Evolutionary conservation across 92 coral and sea anemone species (phyloP).

Genomic region (Zoanthus sociatus): DNA sequence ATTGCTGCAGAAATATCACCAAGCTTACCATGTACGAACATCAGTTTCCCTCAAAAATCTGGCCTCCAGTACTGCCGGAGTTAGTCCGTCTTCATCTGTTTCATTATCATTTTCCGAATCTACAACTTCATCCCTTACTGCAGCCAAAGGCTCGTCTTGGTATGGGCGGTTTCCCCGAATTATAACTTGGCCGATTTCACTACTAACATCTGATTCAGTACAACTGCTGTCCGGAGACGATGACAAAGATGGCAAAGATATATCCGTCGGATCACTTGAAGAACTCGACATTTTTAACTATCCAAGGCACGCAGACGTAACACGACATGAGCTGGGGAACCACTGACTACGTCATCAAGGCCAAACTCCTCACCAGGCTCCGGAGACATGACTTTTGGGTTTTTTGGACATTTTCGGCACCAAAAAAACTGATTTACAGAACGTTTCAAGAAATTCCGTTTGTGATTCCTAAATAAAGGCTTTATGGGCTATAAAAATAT

Average conservation of each 20-base stretch:
- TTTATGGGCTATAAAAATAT: too few relatives aligned
- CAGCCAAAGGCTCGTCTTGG: not conserved
- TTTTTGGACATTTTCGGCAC: not conserved
- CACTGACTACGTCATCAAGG: not conserved
- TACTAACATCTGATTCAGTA: not conserved
- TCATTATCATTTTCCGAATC: not conserved
- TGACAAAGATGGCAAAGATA: not conserved
- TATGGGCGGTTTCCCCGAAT: not conserved
- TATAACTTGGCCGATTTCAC: not conserved
- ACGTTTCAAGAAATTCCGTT: not conserved
- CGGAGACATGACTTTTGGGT: not conserved
- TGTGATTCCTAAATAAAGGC: not conserved
- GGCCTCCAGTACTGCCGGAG: not conserved
- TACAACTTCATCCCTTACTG: not conserved
- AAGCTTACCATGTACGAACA: conserved; percentile 3
- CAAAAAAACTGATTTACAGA: not conserved
- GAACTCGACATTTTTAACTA: not conserved
- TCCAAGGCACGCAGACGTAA: not conserved
- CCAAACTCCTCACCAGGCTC: not conserved
- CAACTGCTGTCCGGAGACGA: not conserved
- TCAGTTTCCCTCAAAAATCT: not conserved
- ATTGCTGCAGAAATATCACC: not conserved
- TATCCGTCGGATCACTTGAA: not conserved
- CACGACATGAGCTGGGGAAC: not conserved
- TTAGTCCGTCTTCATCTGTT: not conserved